Evolutionary conservation across 2,797 vertebrate species (phyloP).

Genomic region (Myiotriccus ornatus): DNA sequence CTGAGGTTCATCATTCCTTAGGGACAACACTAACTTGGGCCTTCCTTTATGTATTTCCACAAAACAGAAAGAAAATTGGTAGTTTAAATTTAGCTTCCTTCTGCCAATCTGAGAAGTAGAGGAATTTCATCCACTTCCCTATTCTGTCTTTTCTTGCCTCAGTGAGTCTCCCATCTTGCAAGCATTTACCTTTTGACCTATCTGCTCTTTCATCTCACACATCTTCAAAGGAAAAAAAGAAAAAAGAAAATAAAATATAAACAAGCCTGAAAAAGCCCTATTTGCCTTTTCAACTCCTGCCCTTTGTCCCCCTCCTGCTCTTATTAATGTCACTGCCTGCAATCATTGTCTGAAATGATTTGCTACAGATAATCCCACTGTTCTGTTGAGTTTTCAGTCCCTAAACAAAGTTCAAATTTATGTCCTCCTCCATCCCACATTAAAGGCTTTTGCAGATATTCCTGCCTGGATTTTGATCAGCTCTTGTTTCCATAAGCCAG

Average conservation of each 20-base stretch:
- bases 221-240: neutral
- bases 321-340: neutral
- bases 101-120: neutral
- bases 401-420: neutral
- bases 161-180: neutral
- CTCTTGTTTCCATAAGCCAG: neutral
- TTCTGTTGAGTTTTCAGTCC: neutral
- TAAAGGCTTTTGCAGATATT: neutral
- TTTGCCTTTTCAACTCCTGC: neutral
- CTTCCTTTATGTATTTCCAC: neutral
- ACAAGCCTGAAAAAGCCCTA: fast-evolving
- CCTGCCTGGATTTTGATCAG: neutral
- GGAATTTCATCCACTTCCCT: neutral
- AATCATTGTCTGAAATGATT: neutral
- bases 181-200: neutral
- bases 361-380: neutral
- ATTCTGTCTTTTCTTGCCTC: neutral
- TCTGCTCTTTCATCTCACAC: neutral
- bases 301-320: neutral
- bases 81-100: neutral
- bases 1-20: neutral
- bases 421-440: neutral
- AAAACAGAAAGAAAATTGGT: neutral
- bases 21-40: neutral
- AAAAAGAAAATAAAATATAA: neutral